Percentiles rank a stretch among this genome's conserved stretches.
These are phyloP conservation scores for Tortricodes alternella DNA, from an alignment of 2,888 invertebrate species.

Conservation along the genomic window DNA sequence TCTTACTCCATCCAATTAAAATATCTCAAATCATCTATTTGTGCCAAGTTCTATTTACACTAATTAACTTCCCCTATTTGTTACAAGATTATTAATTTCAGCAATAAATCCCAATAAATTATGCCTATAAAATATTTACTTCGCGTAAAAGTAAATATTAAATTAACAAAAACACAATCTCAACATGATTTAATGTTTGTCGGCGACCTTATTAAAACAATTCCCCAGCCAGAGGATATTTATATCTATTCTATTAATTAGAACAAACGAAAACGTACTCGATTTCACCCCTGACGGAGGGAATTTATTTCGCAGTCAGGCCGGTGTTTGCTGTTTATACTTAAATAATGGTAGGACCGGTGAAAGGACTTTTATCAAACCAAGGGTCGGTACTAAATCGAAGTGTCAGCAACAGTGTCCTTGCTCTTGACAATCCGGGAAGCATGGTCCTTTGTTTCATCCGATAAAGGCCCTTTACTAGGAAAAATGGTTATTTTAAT, in stretches of 20 bases:
- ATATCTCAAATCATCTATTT: no score
- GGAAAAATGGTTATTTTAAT: slow-evolving; percentile 14
- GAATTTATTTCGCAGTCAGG: slow-evolving; percentile 41
- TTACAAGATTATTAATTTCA: no score
- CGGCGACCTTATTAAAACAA: slow-evolving; percentile 20
- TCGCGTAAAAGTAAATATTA: background rate
- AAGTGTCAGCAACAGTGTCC: slow-evolving; percentile 71
- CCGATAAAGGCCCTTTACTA: slow-evolving; percentile 37
- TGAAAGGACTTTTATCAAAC: slow-evolving; percentile 71
- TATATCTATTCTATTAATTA: slow-evolving; percentile 29
- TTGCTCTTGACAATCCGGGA: slow-evolving; percentile 71
- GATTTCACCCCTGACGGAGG: slow-evolving; percentile 22
- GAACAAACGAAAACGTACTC: slow-evolving; percentile 25
- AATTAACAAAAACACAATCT: background rate
- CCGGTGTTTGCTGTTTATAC: slow-evolving; percentile 37
- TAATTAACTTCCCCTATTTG: no score
- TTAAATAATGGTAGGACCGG: slow-evolving; percentile 62
- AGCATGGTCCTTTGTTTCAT: slow-evolving; percentile 68
- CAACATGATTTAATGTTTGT: slow-evolving; percentile 8
- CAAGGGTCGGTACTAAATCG: slow-evolving; percentile 76
- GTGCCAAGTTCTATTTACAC: no score
- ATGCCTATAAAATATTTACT: background rate
- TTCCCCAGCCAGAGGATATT: slow-evolving; percentile 11
- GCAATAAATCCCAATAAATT: no score
- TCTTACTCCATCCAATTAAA: no score